phyloP scores from a whole-genome alignment of 1,140 invertebrate species.

The Eciton burchellii region DNA sequence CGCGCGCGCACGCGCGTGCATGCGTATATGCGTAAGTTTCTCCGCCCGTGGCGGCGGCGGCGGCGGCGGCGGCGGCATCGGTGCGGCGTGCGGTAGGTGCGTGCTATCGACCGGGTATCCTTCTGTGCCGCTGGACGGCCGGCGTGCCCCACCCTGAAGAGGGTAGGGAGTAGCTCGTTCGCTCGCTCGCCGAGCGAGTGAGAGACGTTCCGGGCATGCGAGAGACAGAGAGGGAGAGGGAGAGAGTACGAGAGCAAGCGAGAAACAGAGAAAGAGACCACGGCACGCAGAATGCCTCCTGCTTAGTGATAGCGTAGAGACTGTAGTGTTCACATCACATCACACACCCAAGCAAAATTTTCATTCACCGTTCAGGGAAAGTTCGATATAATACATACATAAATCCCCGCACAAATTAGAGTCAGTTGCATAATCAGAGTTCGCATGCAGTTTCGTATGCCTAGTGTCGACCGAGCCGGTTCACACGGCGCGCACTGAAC shows the following conservation, averaged over 20 bases:
- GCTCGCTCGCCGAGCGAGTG: conserved; percentile 28
- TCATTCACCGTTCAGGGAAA: conserved; percentile 43
- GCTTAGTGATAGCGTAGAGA: conserved; percentile 85
- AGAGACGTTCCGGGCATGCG: not conserved
- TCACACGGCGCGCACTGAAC: not conserved
- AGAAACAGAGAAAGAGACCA: conserved; percentile 61
- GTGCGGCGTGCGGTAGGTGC: conserved; percentile 67
- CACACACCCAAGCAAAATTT: conserved; percentile 57
- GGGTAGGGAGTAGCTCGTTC: conserved; percentile 56
- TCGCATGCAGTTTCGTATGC: not conserved
- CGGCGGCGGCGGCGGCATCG: not conserved
- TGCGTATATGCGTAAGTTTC: conserved; percentile 44
- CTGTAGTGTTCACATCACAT: conserved; percentile 81
- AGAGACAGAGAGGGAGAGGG: conserved; percentile 12
- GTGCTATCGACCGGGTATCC: conserved; percentile 79
- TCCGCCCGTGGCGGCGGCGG: conserved; percentile 28
- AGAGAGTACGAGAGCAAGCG: conserved; percentile 36
- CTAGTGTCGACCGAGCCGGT: too few species aligned
- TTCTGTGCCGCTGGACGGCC: conserved; percentile 64
- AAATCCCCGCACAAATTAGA: conserved; percentile 46
- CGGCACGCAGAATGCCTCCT: conserved; percentile 77
- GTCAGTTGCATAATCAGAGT: conserved; percentile 9
- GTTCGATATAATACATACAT: conserved; percentile 48
- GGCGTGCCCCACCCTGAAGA: conserved; percentile 76
- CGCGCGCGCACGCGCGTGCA: not conserved